phyloP scores from a whole-genome alignment of 2,888 invertebrate genomes.

The Quadriops clusia region DNA sequence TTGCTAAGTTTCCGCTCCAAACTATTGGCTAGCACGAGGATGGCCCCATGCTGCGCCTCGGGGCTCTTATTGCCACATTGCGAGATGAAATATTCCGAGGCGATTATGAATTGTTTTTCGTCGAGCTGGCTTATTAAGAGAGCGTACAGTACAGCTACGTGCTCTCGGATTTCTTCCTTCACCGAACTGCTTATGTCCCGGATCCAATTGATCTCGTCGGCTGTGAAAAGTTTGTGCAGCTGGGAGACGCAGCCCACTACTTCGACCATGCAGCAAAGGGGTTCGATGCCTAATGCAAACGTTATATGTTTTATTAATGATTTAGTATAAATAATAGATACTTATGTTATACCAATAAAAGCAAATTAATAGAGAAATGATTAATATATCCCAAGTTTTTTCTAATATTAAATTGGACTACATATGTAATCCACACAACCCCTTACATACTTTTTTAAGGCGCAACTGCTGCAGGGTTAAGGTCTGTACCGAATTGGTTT shows the following conservation, averaged over 20 bases:
- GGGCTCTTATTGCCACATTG: slow-evolving; percentile 47
- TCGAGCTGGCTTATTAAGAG: slow-evolving; percentile 45
- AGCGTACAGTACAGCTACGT: slow-evolving; percentile 63
- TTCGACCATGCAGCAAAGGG: slow-evolving; percentile 69
- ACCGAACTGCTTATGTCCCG: slow-evolving; percentile 53
- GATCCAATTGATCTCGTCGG: slow-evolving; percentile 52
- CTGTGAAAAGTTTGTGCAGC: slow-evolving; percentile 51
- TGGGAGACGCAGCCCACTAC: slow-evolving; percentile 72
- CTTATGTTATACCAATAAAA: too few relatives aligned
- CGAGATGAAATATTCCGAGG: slow-evolving; percentile 45
- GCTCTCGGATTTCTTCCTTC: slow-evolving; percentile 64
- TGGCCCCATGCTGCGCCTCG: slow-evolving; percentile 68
- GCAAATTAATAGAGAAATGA: too few relatives aligned
- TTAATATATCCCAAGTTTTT: too few relatives aligned
- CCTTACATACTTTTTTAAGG: too few relatives aligned
- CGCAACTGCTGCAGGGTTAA: too few relatives aligned
- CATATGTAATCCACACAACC: too few relatives aligned
- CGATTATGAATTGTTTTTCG: slow-evolving; percentile 40
- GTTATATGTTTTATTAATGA: too few relatives aligned
- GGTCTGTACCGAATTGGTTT: too few relatives aligned
- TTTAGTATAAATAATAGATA: too few relatives aligned
- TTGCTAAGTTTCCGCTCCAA: slow-evolving; percentile 54
- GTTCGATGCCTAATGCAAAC: slow-evolving; percentile 51
- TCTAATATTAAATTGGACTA: too few relatives aligned
- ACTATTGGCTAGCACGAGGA: slow-evolving; percentile 58